phyloP scores from a whole-genome alignment of 2,113 vertebrate species.

The Pseudopodoces humilis region DNA sequence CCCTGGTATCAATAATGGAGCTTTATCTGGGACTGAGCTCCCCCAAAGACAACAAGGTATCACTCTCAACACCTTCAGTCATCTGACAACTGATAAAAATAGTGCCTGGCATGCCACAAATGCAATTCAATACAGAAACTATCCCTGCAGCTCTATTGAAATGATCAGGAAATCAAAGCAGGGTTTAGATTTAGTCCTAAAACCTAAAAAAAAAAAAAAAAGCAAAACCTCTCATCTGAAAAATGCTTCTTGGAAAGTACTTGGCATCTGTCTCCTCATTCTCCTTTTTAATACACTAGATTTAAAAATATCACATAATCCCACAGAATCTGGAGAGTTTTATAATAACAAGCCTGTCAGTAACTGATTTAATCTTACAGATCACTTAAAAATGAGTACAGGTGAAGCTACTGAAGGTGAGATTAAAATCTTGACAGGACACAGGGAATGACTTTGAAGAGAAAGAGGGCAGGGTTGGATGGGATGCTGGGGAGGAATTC shows the following conservation, averaged over 20 bases:
- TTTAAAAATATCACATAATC: background rate
- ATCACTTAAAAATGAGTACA: background rate
- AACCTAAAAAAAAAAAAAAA: background rate
- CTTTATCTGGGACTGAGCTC: background rate
- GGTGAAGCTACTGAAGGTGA: background rate
- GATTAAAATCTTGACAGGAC: background rate
- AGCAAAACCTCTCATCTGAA: background rate
- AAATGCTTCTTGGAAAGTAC: background rate
- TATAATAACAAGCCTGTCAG: background rate
- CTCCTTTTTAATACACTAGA: background rate
- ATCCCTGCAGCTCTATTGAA: background rate
- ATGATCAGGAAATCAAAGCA: background rate
- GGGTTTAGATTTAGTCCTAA: background rate
- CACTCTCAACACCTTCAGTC: background rate
- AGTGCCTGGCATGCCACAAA: background rate
- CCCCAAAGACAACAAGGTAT: background rate
- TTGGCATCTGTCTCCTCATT: background rate
- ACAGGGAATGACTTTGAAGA: background rate
- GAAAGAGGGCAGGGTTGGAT: background rate
- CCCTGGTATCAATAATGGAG: background rate
- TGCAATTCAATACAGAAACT: background rate
- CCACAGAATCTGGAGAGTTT: background rate
- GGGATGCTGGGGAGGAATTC: fast-evolving
- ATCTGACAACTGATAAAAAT: background rate
- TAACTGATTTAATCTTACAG: fast-evolving